phyloP scores from a whole-genome alignment of 2,113 vertebrate species.

The Catharus bicknelli region DNA sequence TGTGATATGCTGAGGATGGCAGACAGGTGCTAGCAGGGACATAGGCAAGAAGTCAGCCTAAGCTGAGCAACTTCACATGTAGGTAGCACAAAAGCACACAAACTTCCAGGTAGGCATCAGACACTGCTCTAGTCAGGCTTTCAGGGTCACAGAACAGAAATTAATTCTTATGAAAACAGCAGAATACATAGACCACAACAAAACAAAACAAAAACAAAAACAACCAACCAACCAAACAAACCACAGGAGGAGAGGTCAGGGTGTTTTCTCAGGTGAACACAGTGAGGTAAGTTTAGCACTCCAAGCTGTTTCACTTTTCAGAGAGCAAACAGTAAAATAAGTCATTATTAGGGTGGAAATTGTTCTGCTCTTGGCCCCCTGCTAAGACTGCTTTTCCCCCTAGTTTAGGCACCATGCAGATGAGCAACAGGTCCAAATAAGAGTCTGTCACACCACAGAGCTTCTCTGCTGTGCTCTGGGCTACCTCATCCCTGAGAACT shows the following conservation, averaged over 20 bases:
- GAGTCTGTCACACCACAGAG: background rate
- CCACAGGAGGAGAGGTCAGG: background rate
- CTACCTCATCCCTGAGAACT: background rate
- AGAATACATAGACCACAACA: background rate
- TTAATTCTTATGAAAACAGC: background rate
- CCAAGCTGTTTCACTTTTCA: background rate
- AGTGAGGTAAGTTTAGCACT: background rate
- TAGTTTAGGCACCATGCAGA: background rate
- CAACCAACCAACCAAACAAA: background rate
- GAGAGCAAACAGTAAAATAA: background rate
- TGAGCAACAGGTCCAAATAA: background rate
- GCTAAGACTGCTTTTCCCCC: background rate
- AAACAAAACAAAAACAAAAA: background rate
- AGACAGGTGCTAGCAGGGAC: background rate
- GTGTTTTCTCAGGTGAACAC: background rate
- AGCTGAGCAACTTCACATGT: background rate
- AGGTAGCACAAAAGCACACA: background rate
- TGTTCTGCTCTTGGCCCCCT: background rate
- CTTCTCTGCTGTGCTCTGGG: background rate
- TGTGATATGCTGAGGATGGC: background rate
- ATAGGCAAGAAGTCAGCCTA: background rate
- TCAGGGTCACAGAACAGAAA: background rate
- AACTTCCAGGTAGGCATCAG: background rate
- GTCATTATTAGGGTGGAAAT: background rate
- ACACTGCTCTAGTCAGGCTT: background rate